A percentile compares a stretch with the other conserved stretches of the same genome.
phyloP scores from a whole-genome alignment of 37 sponge, comb jelly and placozoan species.

The Geodia barretti region DNA sequence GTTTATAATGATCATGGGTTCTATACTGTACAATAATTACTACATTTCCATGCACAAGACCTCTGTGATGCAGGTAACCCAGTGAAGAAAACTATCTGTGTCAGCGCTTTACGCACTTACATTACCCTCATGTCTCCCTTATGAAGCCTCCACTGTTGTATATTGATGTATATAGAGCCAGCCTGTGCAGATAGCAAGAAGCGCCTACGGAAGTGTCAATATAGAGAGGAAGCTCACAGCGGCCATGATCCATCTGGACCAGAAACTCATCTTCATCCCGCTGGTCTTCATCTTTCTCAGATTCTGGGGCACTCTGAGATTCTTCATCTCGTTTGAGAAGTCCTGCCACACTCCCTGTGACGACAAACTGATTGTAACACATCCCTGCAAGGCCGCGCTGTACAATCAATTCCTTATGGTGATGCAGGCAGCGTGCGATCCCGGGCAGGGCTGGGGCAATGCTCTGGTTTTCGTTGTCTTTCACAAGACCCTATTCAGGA shows the following conservation, averaged over 20 bases:
- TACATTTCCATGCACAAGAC: too few species aligned
- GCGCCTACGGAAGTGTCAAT: not conserved
- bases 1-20: too few species aligned
- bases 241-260: slow-evolving; percentile 31
- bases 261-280: slow-evolving; percentile 57
- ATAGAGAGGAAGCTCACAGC: slow-evolving; percentile 6
- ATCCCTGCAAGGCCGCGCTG: not conserved
- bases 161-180: too few species aligned
- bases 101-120: too few species aligned
- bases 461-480: slow-evolving; percentile 62
- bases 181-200: not conserved
- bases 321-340: slow-evolving; percentile 38
- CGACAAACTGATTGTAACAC: not conserved
- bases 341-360: not conserved
- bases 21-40: too few species aligned
- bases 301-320: slow-evolving; percentile 61
- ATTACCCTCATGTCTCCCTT: not conserved
- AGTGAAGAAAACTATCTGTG: too few species aligned
- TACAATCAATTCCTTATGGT: slow-evolving; percentile 9
- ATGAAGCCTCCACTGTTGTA: too few species aligned
- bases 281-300: slow-evolving; percentile 58
- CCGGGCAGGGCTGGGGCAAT: slow-evolving; percentile 72
- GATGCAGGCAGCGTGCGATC: slow-evolving; percentile 52
- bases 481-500: slow-evolving; percentile 4
- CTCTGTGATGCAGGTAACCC: too few species aligned